Percentiles rank a stretch among this genome's conserved stretches.
Conservation (phyloP, 1,140 invertebrate species). For the Meloidogyne hapla region DNA sequence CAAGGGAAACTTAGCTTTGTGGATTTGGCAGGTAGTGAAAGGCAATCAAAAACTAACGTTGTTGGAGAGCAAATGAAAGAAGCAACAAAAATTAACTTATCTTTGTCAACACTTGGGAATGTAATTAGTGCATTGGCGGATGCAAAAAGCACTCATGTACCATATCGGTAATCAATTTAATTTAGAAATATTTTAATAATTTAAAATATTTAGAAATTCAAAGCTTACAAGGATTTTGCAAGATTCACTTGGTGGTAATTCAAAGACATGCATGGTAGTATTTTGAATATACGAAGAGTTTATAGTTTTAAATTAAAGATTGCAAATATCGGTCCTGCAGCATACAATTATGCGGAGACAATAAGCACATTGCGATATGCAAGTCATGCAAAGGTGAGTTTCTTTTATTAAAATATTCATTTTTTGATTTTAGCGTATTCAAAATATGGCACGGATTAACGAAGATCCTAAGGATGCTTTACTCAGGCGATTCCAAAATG, state of each 20-base stretch:
- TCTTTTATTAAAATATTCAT: conserved; percentile 69
- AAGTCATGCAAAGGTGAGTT: not conserved
- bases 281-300: not conserved
- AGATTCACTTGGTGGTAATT: conserved; percentile 91
- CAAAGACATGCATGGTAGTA: conserved; percentile 87
- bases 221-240: conserved; percentile 87
- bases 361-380: conserved; percentile 94
- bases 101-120: conserved; percentile 86
- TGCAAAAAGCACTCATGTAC: conserved; percentile 87
- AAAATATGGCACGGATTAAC: conserved; percentile 91
- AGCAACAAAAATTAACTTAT: conserved; percentile 91
- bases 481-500: conserved; percentile 88
- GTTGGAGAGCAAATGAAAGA: conserved; percentile 83
- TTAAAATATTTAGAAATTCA: conserved; percentile 71
- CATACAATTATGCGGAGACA: conserved; percentile 94
- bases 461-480: conserved; percentile 96
- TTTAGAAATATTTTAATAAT: not conserved
- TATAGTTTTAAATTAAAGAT: conserved; percentile 67
- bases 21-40: conserved; percentile 72
- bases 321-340: conserved; percentile 91
- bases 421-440: conserved; percentile 86
- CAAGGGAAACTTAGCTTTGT: conserved; percentile 81
- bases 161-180: conserved; percentile 72
- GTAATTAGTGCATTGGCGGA: conserved; percentile 89
- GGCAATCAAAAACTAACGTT: conserved; percentile 77